Conservation (phyloP, 2,113 vertebrate species). For the Symphodus melops region DNA sequence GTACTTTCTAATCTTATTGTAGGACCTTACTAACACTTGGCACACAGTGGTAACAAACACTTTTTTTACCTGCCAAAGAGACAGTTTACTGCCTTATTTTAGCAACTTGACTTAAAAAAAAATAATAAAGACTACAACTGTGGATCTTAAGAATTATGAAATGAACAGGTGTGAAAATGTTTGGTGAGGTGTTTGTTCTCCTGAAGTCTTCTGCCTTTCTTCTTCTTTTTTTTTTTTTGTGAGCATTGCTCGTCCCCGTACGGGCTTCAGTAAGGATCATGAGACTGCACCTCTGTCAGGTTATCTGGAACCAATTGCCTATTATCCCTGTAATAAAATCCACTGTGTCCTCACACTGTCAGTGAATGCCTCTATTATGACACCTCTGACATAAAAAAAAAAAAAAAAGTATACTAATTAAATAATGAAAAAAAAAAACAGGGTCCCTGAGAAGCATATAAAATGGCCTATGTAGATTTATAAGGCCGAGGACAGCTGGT, state of each 20-base stretch:
- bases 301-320: constrained; percentile 23
- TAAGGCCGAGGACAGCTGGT: neutral
- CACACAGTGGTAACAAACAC: too few relatives aligned
- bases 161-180: neutral
- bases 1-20: neutral
- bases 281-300: constrained; percentile 2
- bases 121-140: too few relatives aligned
- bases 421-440: neutral
- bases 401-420: too few relatives aligned
- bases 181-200: neutral
- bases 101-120: too few relatives aligned
- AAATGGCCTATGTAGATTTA: neutral
- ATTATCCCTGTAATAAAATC: neutral
- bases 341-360: neutral
- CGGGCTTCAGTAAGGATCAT: neutral
- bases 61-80: too few relatives aligned
- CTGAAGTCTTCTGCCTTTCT: neutral
- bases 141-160: neutral
- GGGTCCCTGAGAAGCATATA: neutral
- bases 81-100: too few relatives aligned
- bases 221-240: neutral
- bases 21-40: neutral
- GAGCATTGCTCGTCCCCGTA: neutral
- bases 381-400: neutral
- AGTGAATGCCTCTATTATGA: neutral